phyloP scores from a whole-genome alignment of 2,797 vertebrate genomes.

The Linurgus olivaceus region DNA sequence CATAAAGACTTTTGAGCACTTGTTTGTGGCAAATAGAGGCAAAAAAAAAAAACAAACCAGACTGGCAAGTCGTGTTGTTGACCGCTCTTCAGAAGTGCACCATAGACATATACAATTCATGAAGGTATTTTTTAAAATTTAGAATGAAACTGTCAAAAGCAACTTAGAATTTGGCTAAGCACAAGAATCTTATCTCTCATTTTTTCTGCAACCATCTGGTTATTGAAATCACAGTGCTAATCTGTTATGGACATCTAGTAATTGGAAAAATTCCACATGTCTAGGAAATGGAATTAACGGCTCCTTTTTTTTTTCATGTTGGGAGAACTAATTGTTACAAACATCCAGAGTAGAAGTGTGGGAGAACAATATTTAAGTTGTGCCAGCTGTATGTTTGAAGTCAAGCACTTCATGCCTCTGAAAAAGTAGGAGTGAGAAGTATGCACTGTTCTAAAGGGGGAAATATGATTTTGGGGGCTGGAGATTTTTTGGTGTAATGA shows the following conservation, averaged over 20 bases:
- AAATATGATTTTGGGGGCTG: background rate
- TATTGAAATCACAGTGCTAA: background rate
- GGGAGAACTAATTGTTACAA: background rate
- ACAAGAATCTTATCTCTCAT: background rate
- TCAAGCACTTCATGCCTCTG: background rate
- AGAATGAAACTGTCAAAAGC: background rate
- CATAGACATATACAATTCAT: background rate
- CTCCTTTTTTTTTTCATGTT: background rate
- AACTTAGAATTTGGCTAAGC: background rate
- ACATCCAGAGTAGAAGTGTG: background rate
- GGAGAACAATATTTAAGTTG: background rate
- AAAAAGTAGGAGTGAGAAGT: background rate
- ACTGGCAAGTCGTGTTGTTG: background rate
- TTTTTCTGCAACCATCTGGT: background rate
- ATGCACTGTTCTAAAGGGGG: background rate
- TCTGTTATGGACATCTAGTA: background rate
- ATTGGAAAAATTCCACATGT: background rate
- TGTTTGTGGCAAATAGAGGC: background rate
- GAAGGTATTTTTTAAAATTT: background rate
- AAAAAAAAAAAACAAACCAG: background rate
- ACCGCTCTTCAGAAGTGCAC: background rate
- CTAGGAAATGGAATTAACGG: background rate
- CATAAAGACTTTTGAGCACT: background rate
- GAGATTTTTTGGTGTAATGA: background rate
- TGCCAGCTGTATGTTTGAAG: background rate